Evolutionary conservation across 2,888 invertebrate genomes (phyloP), one percentile per base, ranked within the genome.

Genomic region (Drosophila mulleri): DNA sequence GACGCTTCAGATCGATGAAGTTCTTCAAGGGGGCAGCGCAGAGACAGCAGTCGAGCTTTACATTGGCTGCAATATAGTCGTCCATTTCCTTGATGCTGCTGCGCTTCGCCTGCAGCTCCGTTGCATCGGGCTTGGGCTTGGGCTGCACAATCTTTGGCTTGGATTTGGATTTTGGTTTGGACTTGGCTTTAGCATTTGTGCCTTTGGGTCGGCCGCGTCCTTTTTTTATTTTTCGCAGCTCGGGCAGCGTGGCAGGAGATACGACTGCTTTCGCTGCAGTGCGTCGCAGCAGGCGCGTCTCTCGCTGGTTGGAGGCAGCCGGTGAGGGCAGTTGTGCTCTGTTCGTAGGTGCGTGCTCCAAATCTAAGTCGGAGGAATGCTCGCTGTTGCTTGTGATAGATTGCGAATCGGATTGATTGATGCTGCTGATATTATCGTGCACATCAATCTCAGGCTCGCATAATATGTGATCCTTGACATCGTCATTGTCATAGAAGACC

Each of bases 371-470:
- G n/a, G 73, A 67, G 9, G 67, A 54, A 52, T 48, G 52, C 29
- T 48, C 39, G 48, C 42, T 58, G 47, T n/a, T 50, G 50, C 35
- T 47, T 16, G 26, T 54, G 45, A 53, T 59, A 2, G 50, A 50
- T 8, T 35, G 14, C 14, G 50, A 50, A 14, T 35, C 32, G 1
- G 50, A 35, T 18, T 50, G 32, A 29, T 54, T 61, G 20, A 42
- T 42, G 26, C 35, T 29, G 37, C 57, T 63, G 12, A 14, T 20
- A 29, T 53, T 50, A 54, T 59, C 8, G 18, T 67, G 41, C 5
- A 79, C 90, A 64, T 89, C 88, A 8, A 89, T 90, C 41, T 89
- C 90, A 0, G 88, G 88, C 32, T 87, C 91, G 26, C 88, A 85
- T 0, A 90, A 35, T 58, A 90, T 78, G n/a, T 86, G 75, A 67